Base-by-base conservation (phyloP, 2,888 invertebrate genomes). In the Schrankia costaestrigalis region DNA sequence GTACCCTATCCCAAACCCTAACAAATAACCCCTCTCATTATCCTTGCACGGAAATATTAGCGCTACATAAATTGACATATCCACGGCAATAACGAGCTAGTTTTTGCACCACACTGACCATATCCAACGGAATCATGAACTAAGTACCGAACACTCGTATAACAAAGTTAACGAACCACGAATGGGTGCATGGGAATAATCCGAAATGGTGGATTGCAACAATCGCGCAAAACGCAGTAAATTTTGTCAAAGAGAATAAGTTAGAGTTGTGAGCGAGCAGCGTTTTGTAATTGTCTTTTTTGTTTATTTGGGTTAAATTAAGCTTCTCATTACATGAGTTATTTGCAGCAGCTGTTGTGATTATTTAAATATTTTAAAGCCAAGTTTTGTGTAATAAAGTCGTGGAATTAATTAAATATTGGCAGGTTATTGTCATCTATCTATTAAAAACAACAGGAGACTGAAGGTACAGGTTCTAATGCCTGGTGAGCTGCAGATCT, bases 161-260 rank as follows among this genome's bases (percentile, higher is more conserved):
- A 78, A 71, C 74, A 79, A 81, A 83, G 78, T 81, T 81, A 84
- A 84, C 85, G 83, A 82, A 79, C 80, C 84, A 72, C 78, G 77
- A 76, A 78, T 77, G 66, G 73, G 74, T 77, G 80, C 75, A 66
- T 75, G 61, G 60, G 72, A 71, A 78, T 78, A 75, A 72, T 71
- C 77, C 72, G 56, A 77, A 78, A 79, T 74, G 73, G 72, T 69
- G 68, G 68, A 80, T 78, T 79, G 78, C 78, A 82, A 81, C 82
- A 78, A 81, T 82, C 73, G 73, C 66, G 60, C 69, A 72, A 78
- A 81, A 80, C 76, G 75, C 76, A 76, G 74, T 78, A 75, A 75
- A 78, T 79, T 72, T 66, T 48, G 46, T 50, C 56, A 56, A 48
- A 52, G 52, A 60, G 57, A 47, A 37, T 57, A 68, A 72, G 57